phyloP scores from a whole-genome alignment of 2,113 vertebrate genomes.

The Sphyrna mokarran region DNA sequence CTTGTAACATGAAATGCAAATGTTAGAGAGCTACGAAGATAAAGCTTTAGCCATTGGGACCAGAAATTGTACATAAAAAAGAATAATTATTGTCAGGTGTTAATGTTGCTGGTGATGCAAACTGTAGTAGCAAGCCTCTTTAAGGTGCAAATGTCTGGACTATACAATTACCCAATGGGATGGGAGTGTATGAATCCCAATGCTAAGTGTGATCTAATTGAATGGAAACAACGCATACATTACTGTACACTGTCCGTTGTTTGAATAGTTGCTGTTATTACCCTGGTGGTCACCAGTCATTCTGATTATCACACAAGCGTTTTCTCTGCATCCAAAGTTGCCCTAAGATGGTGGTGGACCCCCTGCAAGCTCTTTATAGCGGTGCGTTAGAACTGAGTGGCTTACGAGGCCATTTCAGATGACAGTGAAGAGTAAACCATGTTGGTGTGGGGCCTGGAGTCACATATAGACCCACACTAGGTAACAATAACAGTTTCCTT shows the following conservation, averaged over 20 bases:
- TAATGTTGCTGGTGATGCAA: neutral
- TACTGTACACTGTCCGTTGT: too few relatives aligned
- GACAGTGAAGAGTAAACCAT: neutral
- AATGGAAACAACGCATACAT: too few relatives aligned
- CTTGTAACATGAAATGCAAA: neutral
- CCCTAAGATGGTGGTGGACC: neutral
- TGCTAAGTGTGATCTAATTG: too few relatives aligned
- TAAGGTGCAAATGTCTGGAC: too few relatives aligned
- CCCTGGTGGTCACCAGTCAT: too few relatives aligned
- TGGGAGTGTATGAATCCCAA: too few relatives aligned
- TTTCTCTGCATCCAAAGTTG: neutral
- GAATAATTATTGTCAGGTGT: neutral
- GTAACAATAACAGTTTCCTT: neutral
- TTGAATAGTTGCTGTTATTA: too few relatives aligned
- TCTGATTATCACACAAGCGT: neutral
- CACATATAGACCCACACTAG: neutral
- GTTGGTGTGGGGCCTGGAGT: neutral
- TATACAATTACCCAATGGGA: too few relatives aligned
- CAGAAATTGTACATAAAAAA: neutral
- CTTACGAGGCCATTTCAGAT: neutral
- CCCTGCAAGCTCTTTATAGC: neutral
- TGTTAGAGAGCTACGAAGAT: neutral
- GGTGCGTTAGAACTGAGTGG: neutral
- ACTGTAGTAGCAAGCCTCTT: too few relatives aligned
- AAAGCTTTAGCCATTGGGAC: neutral